Evolutionary conservation across 2,888 invertebrate genomes (phyloP).

Genomic region (Steromphala cineraria): DNA sequence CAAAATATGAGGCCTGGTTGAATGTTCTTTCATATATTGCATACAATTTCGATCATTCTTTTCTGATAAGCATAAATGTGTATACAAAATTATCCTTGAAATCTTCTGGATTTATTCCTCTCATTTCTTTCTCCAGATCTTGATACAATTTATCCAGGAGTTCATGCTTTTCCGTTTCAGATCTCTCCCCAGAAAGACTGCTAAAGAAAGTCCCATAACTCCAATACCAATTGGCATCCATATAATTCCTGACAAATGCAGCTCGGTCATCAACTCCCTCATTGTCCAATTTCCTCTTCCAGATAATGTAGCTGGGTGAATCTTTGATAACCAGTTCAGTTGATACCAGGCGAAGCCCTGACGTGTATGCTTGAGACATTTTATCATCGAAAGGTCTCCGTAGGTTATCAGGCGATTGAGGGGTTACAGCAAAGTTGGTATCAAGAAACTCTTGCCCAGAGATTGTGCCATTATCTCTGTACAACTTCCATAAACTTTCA

Average conservation of each 20-base stretch:
- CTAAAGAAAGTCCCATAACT: background rate
- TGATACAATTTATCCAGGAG: background rate
- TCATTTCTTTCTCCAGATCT: background rate
- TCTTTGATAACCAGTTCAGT: background rate
- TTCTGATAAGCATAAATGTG: background rate
- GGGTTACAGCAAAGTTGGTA: too few relatives aligned
- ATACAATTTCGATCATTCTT: background rate
- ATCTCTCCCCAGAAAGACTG: background rate
- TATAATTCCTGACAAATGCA: background rate
- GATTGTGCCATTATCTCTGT: too few relatives aligned
- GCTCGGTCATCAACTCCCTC: background rate
- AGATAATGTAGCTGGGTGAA: background rate
- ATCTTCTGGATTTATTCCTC: background rate
- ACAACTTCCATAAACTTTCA: too few relatives aligned
- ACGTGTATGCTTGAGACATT: background rate
- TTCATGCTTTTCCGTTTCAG: background rate
- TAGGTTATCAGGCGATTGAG: too few relatives aligned
- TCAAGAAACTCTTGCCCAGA: too few relatives aligned
- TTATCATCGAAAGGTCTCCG: too few relatives aligned
- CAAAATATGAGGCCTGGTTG: too few relatives aligned
- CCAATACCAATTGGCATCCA: background rate
- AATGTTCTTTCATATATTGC: too few relatives aligned
- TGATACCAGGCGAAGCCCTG: background rate
- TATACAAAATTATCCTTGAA: background rate
- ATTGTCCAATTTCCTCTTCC: background rate